Evolutionary conservation across 2,113 vertebrate species (phyloP), one percentile per base, ranked within the genome.

Genomic region (Dicerorhinus sumatrensis): DNA sequence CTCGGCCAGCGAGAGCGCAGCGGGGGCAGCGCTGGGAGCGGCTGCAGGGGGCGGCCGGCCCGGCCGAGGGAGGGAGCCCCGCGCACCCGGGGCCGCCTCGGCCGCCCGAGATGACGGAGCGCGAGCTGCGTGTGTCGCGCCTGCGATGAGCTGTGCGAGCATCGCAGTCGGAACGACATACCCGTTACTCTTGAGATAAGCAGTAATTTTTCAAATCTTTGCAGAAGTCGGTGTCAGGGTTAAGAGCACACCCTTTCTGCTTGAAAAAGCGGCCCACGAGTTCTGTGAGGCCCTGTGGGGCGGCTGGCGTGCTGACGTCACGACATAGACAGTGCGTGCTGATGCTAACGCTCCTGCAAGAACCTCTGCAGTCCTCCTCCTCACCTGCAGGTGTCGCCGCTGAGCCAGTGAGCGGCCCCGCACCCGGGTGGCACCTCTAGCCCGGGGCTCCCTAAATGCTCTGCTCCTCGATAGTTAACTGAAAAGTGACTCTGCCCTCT

Each of bases 361-460:
- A 46, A 16, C 42, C 5, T 16, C 56, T 17, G 73, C 20, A 97
- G 39, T 96, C 93, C 88, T 85, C 39, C 70, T 63, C 84, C 89
- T 89, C 23, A 51, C 97, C 98, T 96, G 83, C 54, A 94, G 97
- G 96, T 98, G 98, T 87, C 97, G 93, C 95, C 95, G 95, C 69
- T 72, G 23, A 87, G 97, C 89, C 79, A 95, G 96, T 17, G 46
- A 79, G 86, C 2, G 4, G 25, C 56, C 27, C 65, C 4, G 3
- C 6, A 0, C 16, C 29, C n/a, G 9, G 12, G 48, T 2, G 69
- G 21, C 6, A 23, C 25, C 21, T 8, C 48, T 6, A 69, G 11
- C n/a, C 73, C 60, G 11, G 9, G 14, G 25, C 7, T 69, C 39
- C 48, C 54, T 51, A 54, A 54, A n/a, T 51, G n/a, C 10, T 42